phyloP scores from a whole-genome alignment of 2,113 vertebrate species.

The Phycodurus eques region DNA sequence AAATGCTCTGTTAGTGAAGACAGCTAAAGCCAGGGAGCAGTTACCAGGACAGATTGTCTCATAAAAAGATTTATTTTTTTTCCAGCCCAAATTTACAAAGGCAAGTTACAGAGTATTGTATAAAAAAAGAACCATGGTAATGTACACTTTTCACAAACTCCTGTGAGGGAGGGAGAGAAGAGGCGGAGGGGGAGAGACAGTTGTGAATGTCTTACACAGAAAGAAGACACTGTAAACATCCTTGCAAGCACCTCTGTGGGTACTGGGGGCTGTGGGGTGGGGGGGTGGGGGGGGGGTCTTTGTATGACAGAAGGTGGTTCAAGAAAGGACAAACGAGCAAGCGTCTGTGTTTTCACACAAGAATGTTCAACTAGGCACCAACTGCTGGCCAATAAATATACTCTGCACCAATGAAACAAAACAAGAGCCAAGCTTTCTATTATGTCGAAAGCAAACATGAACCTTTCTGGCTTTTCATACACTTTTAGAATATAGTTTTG shows the following conservation, averaged over 20 bases:
- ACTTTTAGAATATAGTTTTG: constrained; percentile 59
- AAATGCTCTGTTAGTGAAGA: neutral
- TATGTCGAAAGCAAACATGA: constrained; percentile 69
- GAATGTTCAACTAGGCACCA: constrained; percentile 72
- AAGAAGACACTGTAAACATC: constrained; percentile 87
- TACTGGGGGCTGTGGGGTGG: constrained; percentile 32
- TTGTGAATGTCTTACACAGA: constrained; percentile 80
- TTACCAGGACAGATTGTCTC: constrained; percentile 83
- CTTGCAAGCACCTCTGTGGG: constrained; percentile 74
- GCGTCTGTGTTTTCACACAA: constrained; percentile 63
- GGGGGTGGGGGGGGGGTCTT: constrained; percentile 14
- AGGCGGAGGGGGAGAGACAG: constrained; percentile 46
- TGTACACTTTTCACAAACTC: constrained; percentile 93
- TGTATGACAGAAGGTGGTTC: constrained; percentile 63
- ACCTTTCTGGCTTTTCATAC: constrained; percentile 71
- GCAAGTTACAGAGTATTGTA: constrained; percentile 93
- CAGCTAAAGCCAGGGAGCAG: constrained; percentile 35
- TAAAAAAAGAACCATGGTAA: constrained; percentile 90
- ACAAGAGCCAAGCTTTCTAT: constrained; percentile 71
- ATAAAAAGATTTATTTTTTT: constrained; percentile 98
- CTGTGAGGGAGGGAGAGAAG: constrained; percentile 71
- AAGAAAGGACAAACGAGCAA: constrained; percentile 59
- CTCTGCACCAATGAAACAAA: constrained; percentile 73
- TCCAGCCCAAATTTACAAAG: constrained; percentile 95
- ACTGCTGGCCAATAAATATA: constrained; percentile 75